Evolutionary conservation across 2,888 invertebrate genomes (phyloP), one percentile per base, ranked within the genome.

Genomic region (Eueremaeus valkanovi): DNA sequence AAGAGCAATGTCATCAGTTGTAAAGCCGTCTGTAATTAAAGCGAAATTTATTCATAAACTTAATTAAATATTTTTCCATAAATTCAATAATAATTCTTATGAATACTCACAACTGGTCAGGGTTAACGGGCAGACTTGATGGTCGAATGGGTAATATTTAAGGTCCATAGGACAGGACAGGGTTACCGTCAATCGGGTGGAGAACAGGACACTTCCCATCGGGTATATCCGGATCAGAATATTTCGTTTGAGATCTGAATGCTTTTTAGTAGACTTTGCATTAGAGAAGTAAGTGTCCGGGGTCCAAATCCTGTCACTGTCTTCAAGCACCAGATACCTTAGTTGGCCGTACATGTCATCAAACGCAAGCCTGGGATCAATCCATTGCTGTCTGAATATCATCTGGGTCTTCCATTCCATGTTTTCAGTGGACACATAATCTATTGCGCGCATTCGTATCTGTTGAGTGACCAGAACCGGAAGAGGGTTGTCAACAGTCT

Each of bases 1-100:
- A 86, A 96, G 97, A 81, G 95, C 93, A 82, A 97, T 88, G 86
- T 97, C 96, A 81, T 92, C 92, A 72, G 95, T 96, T 72, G 97
- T 97, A 92, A 96, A 97, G 79, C 97, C 97, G 85, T 98, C 97
- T 97, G 13, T 40, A 27, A 55, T 74, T 55, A 49, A n/a, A 49
- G 6, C 6, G 3, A n/a, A n/a, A 11, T 11, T 49, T 49, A 49
- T n/a, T 8, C 3, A 49, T 49, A n/a, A 49, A 49, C 18, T n/a
- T 49, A 49, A 11, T 49, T n/a, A 11, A 49, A 49, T 11, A 11
- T 49, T n/a, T 49, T 31, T 1, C 21, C n/a, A 21, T 1, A 51
- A n/a, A 51, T 51, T 21, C 8, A 51, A 45, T 45, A 16, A 45
- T 16, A 45, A 51, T 5, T 51, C n/a, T 21, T 9, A n/a, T n/a